phyloP scores from a whole-genome alignment of 1,140 invertebrate species.

The Drosophila takahashii region DNA sequence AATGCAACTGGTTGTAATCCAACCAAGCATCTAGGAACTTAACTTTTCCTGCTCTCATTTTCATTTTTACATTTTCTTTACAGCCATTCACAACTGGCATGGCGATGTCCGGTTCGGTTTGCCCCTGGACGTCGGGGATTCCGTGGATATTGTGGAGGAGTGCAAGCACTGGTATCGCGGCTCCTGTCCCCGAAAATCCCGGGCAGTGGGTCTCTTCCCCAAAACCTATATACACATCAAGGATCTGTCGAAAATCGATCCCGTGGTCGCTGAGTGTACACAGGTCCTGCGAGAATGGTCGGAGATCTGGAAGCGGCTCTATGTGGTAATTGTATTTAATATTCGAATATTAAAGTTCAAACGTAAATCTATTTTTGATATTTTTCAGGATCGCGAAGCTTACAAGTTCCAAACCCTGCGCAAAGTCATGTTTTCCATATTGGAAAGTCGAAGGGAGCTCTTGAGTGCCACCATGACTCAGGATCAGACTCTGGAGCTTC shows the following conservation, averaged over 20 bases:
- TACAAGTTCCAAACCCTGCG: slow-evolving; percentile 93
- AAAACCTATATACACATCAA: slow-evolving; percentile 90
- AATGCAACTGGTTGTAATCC: slow-evolving; percentile 67
- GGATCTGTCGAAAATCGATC: slow-evolving; percentile 92
- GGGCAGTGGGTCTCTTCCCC: slow-evolving; percentile 94
- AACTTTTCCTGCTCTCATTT: slow-evolving; percentile 19
- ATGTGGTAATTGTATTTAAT: slow-evolving; percentile 88
- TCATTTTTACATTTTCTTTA: slow-evolving; percentile 2
- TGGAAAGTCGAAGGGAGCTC: slow-evolving; percentile 93
- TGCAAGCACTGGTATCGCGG: slow-evolving; percentile 94
- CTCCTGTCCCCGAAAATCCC: slow-evolving; percentile 91
- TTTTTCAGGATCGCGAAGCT: slow-evolving; percentile 89
- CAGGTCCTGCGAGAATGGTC: slow-evolving; percentile 97
- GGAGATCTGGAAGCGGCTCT: slow-evolving; percentile 95
- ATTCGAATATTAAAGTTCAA: not conserved
- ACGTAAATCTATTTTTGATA: not conserved
- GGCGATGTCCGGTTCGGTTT: slow-evolving; percentile 92
- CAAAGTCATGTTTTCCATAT: slow-evolving; percentile 95
- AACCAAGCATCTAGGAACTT: slow-evolving; percentile 9
- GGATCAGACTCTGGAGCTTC: slow-evolving; percentile 94
- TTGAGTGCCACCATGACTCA: slow-evolving; percentile 94
- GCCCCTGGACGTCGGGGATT: slow-evolving; percentile 94
- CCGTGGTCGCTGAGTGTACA: slow-evolving; percentile 95
- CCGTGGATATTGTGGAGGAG: slow-evolving; percentile 95
- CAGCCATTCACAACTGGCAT: slow-evolving; percentile 96